These are phyloP conservation scores for Latrodectus geometricus DNA, from an alignment of 1,140 invertebrate species.

Conservation along the genomic window DNA sequence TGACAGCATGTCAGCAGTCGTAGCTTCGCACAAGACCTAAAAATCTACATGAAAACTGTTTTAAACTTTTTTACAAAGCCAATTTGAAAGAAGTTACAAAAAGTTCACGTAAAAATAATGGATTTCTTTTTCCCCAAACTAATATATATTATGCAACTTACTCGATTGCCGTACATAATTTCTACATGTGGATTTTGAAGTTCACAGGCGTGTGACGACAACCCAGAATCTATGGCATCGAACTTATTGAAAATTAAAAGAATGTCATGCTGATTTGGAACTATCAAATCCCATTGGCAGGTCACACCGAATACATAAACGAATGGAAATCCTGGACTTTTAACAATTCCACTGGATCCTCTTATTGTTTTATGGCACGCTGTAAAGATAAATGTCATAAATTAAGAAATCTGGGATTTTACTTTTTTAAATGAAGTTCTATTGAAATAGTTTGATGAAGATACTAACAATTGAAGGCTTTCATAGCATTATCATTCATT, in stretches of 20 bases:
- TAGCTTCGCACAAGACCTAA: too few species aligned
- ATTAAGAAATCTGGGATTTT: too few species aligned
- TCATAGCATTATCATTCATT: too few species aligned
- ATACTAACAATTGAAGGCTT: too few species aligned
- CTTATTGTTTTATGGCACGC: neutral
- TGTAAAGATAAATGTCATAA: neutral
- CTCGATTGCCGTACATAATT: neutral
- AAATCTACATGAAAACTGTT: too few species aligned
- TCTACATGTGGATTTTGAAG: neutral
- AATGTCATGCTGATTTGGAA: neutral
- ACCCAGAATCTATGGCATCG: neutral
- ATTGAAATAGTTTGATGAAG: too few species aligned
- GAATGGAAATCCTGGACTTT: neutral
- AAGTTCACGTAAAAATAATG: too few species aligned
- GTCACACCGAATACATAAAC: neutral
- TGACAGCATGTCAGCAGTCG: too few species aligned
- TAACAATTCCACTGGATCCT: neutral
- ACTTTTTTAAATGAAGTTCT: too few species aligned
- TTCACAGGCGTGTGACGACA: neutral
- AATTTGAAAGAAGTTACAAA: too few species aligned
- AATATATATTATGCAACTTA: neutral
- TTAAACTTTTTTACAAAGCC: too few species aligned
- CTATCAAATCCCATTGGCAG: neutral
- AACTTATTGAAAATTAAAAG: neutral
- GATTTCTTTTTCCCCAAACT: too few species aligned